Evolutionary conservation across 2,113 vertebrate genomes (phyloP).

Genomic region (Misgurnus anguillicaudatus): DNA sequence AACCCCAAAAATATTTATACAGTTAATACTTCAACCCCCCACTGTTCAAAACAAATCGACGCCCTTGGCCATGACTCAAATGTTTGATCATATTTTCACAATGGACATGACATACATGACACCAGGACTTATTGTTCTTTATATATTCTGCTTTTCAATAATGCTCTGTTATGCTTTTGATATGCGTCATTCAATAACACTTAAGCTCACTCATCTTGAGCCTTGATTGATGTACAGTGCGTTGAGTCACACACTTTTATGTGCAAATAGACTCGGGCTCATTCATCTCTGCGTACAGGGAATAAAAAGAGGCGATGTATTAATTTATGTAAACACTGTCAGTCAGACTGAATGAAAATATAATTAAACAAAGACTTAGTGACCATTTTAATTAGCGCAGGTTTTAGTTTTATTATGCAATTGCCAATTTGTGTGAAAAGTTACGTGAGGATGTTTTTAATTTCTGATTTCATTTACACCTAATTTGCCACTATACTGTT

Average conservation of each 20-base stretch:
- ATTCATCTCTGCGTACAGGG: background rate
- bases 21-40: no score
- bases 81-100: background rate
- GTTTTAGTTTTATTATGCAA: slow-evolving; percentile 17
- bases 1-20: no score
- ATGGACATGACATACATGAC: background rate
- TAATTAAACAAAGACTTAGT: slow-evolving; percentile 30
- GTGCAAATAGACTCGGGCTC: slow-evolving; percentile 21
- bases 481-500: background rate
- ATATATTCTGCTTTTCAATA: background rate
- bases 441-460: background rate
- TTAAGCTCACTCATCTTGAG: slow-evolving; percentile 21
- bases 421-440: background rate
- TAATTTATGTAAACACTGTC: slow-evolving; percentile 24
- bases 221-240: slow-evolving; percentile 26
- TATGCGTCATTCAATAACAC: slow-evolving; percentile 25
- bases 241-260: slow-evolving; percentile 40
- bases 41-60: no score
- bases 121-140: slow-evolving; percentile 20
- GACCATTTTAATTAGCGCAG: slow-evolving; percentile 22
- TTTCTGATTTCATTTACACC: background rate
- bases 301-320: slow-evolving; percentile 25
- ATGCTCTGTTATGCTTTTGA: slow-evolving; percentile 7
- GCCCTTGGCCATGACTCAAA: no score
- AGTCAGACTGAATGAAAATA: background rate